phyloP scores from a whole-genome alignment of 1,140 invertebrate species.

The Platyura marginata region DNA sequence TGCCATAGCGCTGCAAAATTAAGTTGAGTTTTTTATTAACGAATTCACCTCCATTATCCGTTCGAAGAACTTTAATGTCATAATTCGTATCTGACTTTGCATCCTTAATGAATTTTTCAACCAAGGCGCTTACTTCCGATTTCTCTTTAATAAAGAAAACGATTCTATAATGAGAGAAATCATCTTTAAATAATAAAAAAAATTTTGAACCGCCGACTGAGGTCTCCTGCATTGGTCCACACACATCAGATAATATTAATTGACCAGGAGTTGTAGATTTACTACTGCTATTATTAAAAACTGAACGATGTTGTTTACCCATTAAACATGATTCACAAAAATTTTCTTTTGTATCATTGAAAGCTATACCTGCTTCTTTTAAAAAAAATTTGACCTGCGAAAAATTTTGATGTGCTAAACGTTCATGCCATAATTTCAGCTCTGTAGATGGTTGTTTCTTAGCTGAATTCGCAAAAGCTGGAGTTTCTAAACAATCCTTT shows the following conservation, averaged over 20 bases:
- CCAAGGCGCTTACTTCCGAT: not conserved
- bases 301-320: not conserved
- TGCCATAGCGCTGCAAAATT: slow-evolving; percentile 3
- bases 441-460: not conserved
- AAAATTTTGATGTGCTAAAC: not conserved
- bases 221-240: slow-evolving; percentile 12
- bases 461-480: not conserved
- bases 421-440: not conserved
- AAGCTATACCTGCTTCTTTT: not conserved
- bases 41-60: slow-evolving; percentile 24
- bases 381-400: not conserved
- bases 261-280: slow-evolving; percentile 5
- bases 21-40: slow-evolving; percentile 1
- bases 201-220: slow-evolving; percentile 12
- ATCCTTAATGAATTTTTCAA: not conserved
- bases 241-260: slow-evolving; percentile 13
- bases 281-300: slow-evolving; percentile 1
- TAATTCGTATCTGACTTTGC: slow-evolving; percentile 3
- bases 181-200: slow-evolving; percentile 11
- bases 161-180: not conserved
- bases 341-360: not conserved
- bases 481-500: too few species aligned
- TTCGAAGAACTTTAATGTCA: slow-evolving; percentile 15
- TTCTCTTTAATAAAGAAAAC: not conserved
- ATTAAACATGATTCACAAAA: slow-evolving; percentile 1